phyloP scores from a whole-genome alignment of 2,797 vertebrate species.

The Pipistrellus pipistrellus region DNA sequence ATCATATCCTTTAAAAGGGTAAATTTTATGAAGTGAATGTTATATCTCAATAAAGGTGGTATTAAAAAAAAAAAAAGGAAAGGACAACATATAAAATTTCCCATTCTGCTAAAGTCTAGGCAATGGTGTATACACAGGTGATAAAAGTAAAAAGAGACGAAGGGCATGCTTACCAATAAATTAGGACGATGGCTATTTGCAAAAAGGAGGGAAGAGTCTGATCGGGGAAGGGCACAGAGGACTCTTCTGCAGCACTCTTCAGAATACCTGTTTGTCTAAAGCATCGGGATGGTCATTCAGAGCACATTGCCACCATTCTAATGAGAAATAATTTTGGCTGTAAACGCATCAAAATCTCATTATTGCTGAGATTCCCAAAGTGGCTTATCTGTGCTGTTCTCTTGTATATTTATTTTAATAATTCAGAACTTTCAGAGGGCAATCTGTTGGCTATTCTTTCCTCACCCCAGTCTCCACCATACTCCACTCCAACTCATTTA shows the following conservation, averaged over 20 bases:
- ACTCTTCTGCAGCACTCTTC: neutral
- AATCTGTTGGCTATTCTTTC: neutral
- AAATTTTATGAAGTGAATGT: constrained; percentile 31
- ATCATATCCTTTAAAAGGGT: neutral
- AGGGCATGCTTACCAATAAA: neutral
- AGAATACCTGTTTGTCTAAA: neutral
- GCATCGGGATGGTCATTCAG: neutral
- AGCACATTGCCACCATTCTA: neutral
- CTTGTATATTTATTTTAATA: neutral
- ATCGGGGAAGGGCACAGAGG: neutral
- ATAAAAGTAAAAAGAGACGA: neutral
- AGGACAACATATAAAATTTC: neutral
- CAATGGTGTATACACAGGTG: neutral
- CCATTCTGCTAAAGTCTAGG: neutral
- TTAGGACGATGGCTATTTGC: neutral
- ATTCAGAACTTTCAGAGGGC: neutral
- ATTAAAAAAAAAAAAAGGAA: neutral
- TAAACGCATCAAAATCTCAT: neutral
- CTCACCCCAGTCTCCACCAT: accelerated
- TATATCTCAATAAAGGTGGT: neutral
- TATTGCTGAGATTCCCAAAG: neutral
- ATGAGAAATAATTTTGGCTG: neutral
- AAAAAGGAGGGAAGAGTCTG: neutral
- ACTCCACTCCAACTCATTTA: neutral
- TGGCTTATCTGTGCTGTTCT: neutral